Evolutionary conservation across 1,140 invertebrate genomes (phyloP), one percentile per base, ranked within the genome.

Genomic region (Achatina immaculata): DNA sequence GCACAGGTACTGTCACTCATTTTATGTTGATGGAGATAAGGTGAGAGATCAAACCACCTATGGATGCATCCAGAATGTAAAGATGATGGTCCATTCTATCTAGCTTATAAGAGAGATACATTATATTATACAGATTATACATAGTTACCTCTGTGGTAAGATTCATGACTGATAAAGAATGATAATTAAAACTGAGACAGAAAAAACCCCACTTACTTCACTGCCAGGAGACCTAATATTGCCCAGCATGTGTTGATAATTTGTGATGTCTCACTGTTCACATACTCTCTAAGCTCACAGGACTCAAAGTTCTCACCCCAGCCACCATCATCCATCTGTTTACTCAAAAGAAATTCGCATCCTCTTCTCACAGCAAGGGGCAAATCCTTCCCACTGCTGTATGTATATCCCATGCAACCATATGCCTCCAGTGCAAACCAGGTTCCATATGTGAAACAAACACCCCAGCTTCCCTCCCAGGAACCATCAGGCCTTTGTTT

Each of bases 291-390:
- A 45, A 80, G 40, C 81, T 89, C 89, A 81, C 89, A 90, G 0
- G 85, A 85, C 77, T 88, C 88, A 84, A 89, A 89, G 45, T 89
- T 83, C 78, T 90, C 89, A 4, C 89, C 88, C 89, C 89, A 90
- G 21, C 89, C 88, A 0, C 89, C 89, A 80, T 90, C 87, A 19
- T 58, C 48, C 80, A 81, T 85, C 74, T 88, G 86, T 78, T 87
- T 85, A 34, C 28, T 73, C n/a, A 86, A 51, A 45, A 90, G 73
- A 66, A 86, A 88, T 28, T 84, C 62, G 77, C 87, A 87, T 6
- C 83, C 86, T 45, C 81, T 86, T 66, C 34, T 82, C 72, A 88
- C 82, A 71, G 80, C 82, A 11, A 3, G 3, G 51, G 73, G 82
- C 14, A 78, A 73, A 38, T 81, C 78, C 79, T 83, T 62, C 14